A percentile compares a stretch with the other conserved stretches of the same genome.
Evolutionary conservation across 1,140 invertebrate genomes (phyloP).

Genomic region (Uloborus diversus): DNA sequence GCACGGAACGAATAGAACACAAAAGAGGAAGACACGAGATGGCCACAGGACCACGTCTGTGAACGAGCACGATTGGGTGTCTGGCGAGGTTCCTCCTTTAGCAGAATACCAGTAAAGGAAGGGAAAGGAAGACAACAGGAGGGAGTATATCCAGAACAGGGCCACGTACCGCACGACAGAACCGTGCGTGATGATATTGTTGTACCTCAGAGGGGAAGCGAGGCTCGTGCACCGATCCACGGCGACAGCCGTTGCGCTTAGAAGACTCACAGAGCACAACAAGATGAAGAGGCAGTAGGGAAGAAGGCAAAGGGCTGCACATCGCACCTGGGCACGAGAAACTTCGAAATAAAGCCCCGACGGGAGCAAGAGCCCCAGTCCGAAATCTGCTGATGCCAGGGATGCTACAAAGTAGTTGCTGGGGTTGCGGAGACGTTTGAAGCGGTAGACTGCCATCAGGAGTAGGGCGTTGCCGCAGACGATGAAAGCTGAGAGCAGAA

Average conservation of each 20-base stretch:
- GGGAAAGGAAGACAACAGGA: constrained; percentile 70
- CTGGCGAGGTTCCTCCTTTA: background rate
- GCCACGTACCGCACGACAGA: constrained; percentile 71
- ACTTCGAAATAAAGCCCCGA: constrained; percentile 73
- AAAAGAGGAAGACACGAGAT: constrained; percentile 52
- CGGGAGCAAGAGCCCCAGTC: constrained; percentile 79
- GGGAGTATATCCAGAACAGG: constrained; percentile 73
- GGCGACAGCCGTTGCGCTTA: constrained; percentile 74
- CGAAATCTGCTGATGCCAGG: constrained; percentile 76
- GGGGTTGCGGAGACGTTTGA: constrained; percentile 72
- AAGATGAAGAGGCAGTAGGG: constrained; percentile 73
- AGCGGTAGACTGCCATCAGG: constrained; percentile 71
- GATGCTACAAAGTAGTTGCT: constrained; percentile 80
- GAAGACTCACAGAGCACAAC: constrained; percentile 73
- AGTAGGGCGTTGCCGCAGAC: constrained; percentile 71
- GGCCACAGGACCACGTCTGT: constrained; percentile 20
- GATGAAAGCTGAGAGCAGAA: constrained; percentile 70
- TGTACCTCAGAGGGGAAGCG: constrained; percentile 71
- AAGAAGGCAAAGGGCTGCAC: constrained; percentile 67
- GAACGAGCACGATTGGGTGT: constrained; percentile 38
- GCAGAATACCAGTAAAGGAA: constrained; percentile 65
- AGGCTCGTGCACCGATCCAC: constrained; percentile 74
- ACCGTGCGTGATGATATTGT: constrained; percentile 72
- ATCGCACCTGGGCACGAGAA: constrained; percentile 61
- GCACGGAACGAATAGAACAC: constrained; percentile 69